Percentiles rank a stretch among this genome's conserved stretches.
phyloP scores from a whole-genome alignment of 2,797 vertebrate species.

The Crenuchus spilurus region DNA sequence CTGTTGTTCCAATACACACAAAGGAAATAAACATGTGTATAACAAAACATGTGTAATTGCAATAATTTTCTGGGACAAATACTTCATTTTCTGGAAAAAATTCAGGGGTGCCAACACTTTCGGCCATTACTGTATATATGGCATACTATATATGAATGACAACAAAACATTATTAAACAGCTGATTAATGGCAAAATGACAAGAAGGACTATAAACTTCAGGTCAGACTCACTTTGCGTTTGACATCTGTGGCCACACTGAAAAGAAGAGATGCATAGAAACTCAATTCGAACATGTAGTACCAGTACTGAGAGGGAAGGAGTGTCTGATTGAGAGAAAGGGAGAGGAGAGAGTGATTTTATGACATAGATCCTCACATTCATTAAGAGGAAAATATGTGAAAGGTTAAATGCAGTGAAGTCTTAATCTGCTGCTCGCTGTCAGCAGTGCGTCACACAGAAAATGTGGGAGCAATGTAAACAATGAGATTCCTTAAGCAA shows the following conservation, averaged over 20 bases:
- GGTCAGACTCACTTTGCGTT: slow-evolving; percentile 87
- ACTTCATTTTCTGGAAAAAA: too few relatives aligned
- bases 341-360: background rate
- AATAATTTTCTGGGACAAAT: too few relatives aligned
- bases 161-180: too few relatives aligned
- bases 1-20: too few relatives aligned
- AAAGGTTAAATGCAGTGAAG: background rate
- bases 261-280: slow-evolving; percentile 93
- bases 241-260: slow-evolving; percentile 93
- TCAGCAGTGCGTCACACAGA: background rate
- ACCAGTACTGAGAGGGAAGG: slow-evolving; percentile 89
- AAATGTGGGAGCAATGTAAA: background rate
- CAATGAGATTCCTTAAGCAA: background rate
- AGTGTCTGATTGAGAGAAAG: slow-evolving; percentile 74
- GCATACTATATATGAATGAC: too few relatives aligned
- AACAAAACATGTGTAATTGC: too few relatives aligned
- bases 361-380: background rate
- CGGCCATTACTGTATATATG: too few relatives aligned
- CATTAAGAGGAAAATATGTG: background rate
- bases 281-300: slow-evolving; percentile 93
- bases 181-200: background rate
- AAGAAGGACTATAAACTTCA: background rate
- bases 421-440: background rate
- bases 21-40: too few relatives aligned
- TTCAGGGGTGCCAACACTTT: too few relatives aligned